phyloP scores from a whole-genome alignment of 2,113 vertebrate species.

The Dasyprocta punctata region DNA sequence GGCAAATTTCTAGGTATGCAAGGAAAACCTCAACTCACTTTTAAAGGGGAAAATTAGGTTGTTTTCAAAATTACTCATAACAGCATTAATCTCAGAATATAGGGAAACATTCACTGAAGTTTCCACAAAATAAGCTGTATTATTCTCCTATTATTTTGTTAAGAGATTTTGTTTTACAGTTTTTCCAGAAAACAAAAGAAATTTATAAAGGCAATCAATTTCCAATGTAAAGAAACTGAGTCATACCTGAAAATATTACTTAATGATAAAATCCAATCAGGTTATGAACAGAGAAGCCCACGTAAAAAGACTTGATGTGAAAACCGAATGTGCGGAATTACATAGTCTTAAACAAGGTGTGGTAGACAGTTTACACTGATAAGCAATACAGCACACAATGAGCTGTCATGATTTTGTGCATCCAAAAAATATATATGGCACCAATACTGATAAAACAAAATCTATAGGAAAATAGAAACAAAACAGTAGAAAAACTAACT shows the following conservation, averaged over 20 bases:
- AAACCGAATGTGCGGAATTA: not conserved
- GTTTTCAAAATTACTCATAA: not conserved
- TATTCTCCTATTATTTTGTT: not conserved
- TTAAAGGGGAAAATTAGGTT: not conserved
- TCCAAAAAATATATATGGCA: not conserved
- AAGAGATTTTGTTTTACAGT: not conserved
- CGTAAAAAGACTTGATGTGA: not conserved
- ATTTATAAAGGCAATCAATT: not conserved
- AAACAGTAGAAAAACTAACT: not conserved
- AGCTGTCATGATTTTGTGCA: not conserved
- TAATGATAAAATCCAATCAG: not conserved
- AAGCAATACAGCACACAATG: not conserved
- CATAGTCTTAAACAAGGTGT: not conserved
- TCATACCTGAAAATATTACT: conserved; percentile 21
- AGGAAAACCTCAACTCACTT: not conserved
- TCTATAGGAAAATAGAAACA: not conserved
- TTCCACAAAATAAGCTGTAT: not conserved
- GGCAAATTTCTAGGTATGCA: not conserved
- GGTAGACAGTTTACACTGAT: not conserved
- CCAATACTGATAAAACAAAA: conserved; percentile 31
- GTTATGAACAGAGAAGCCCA: not conserved
- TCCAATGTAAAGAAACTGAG: not conserved
- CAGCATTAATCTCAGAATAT: not conserved
- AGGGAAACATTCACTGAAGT: not conserved
- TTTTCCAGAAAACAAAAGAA: not conserved